Base-by-base conservation (phyloP, 2,113 vertebrate genomes). In the Daphoenositta chrysoptera region DNA sequence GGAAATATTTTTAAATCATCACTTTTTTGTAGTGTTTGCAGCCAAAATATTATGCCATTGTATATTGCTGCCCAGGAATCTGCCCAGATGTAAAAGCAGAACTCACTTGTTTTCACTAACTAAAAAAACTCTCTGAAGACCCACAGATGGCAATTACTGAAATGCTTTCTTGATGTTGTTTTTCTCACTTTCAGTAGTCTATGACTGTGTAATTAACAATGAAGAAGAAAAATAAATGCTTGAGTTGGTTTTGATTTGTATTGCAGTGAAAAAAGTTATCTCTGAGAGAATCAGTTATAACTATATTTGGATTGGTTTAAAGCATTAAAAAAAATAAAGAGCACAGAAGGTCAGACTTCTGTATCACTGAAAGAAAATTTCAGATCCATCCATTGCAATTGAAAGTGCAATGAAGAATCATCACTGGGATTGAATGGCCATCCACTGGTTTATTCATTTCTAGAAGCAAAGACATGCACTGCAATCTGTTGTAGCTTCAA, bases 61-160 rank as follows among this genome's bases (percentile, higher is more conserved):
- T 87, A 31, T 69, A 42, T 22, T 75, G 33, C 26, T 92, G 57
- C 44, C 42, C 50, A 37, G 84, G 35, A 92, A 61, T 68, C 35
- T 72, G 31, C 51, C 53, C 44, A 78, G 58, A 35, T 88, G 48
- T 39, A 80, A 79, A 92, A 87, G 64, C 53, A 86, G 70, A 89
- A 82, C 48, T 75, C 28, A 66, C 45, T 57, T 61, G 27, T 60
- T 93, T 84, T 79, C 22, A 30, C 7, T 83, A 65, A 44, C 63
- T 48, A 37, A 63, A 90, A 84, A 58, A 16, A 3, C 9, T 13
- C 33, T 70, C 44, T 17, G 5, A 64, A 80, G 40, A 33, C 18
- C 18, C 54, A 61, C 66, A 86, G 53, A 72, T 63, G 35, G 31
- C 47, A 56, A 21, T 77, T 68, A 35, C 31, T 39, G 58, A 78